A percentile compares a stretch with the other conserved stretches of the same genome.
Evolutionary conservation across 2,888 invertebrate genomes (phyloP).

Genomic region (Latrodectus hesperus): DNA sequence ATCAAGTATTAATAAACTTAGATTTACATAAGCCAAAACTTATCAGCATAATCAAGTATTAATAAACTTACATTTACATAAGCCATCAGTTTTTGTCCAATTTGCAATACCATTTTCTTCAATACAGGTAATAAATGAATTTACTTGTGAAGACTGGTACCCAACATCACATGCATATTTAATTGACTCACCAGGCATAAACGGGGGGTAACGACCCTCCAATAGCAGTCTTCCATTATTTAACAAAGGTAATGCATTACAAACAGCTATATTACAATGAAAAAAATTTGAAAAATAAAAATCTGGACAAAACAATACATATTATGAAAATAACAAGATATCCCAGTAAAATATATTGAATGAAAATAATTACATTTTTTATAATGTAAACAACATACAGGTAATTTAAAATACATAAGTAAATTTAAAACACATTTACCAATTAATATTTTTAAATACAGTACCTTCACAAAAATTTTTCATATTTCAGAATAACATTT

Average conservation of each 20-base stretch:
- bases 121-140: constrained; percentile 34
- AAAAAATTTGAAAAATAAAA: too few species aligned
- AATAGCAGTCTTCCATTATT: constrained; percentile 26
- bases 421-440: too few species aligned
- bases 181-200: constrained; percentile 28
- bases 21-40: constrained; percentile 15
- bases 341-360: neutral
- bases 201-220: constrained; percentile 22
- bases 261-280: constrained; percentile 22
- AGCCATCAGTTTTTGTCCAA: constrained; percentile 38
- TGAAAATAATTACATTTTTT: neutral
- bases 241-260: constrained; percentile 30
- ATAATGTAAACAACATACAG: neutral
- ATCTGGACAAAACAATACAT: neutral
- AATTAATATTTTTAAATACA: too few species aligned
- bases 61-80: constrained; percentile 44
- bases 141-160: neutral
- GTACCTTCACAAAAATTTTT: too few species aligned
- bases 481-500: too few species aligned
- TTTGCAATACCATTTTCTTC: constrained; percentile 26
- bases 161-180: constrained; percentile 32
- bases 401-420: too few species aligned
- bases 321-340: neutral
- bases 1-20: constrained; percentile 18
- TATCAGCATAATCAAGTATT: too few species aligned